These are phyloP conservation scores for Agonum fuliginosum DNA, from an alignment of 2,888 invertebrate genomes.

Conservation along the genomic window DNA sequence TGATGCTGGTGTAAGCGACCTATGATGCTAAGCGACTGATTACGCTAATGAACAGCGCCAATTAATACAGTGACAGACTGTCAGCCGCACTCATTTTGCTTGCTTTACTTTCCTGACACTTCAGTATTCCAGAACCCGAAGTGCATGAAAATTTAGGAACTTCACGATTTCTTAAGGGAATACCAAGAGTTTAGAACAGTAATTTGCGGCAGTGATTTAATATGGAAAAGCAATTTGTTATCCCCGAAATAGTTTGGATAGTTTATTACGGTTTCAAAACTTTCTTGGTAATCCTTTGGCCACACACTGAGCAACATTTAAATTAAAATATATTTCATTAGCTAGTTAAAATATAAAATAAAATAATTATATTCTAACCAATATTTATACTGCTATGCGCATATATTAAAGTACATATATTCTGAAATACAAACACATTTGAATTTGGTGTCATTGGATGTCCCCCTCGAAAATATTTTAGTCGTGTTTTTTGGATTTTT, in stretches of 20 bases:
- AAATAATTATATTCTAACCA: too few relatives aligned
- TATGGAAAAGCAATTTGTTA: constrained; percentile 30
- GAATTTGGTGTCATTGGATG: too few relatives aligned
- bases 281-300: too few relatives aligned
- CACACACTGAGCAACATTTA: too few relatives aligned
- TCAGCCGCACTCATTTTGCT: constrained; percentile 10
- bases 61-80: constrained; percentile 51
- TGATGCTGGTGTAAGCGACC: constrained; percentile 8
- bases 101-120: background rate
- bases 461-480: too few relatives aligned
- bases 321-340: too few relatives aligned
- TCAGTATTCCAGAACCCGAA: background rate
- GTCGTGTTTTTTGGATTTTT: too few relatives aligned
- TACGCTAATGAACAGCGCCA: constrained; percentile 46
- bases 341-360: too few relatives aligned
- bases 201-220: constrained; percentile 19
- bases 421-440: too few relatives aligned
- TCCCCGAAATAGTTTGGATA: background rate
- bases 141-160: background rate
- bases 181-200: constrained; percentile 1
- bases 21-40: constrained; percentile 25
- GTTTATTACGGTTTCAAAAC: too few relatives aligned
- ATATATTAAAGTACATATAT: too few relatives aligned
- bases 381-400: too few relatives aligned
- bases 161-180: constrained; percentile 16